Evolutionary conservation across 2,888 invertebrate species (phyloP), one percentile per base, ranked within the genome.

Genomic region (Drosophila parthenogenetica): DNA sequence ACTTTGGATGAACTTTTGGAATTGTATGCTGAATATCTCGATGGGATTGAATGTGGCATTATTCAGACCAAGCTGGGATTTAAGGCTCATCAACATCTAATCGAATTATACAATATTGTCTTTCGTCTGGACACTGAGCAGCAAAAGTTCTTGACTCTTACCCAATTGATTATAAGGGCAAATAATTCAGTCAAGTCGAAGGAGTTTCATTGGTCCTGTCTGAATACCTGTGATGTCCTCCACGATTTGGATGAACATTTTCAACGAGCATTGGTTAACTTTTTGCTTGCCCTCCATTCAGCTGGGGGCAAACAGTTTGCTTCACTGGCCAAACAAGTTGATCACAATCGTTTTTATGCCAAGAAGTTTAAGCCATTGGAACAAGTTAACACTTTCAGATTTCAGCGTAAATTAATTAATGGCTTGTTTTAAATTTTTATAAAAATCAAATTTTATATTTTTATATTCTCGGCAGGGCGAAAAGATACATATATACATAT

Each of bases 1-100:
- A 69, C 62, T 2, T 10, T 87, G 0, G 79, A 87, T 3, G 73
- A 76, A 0, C 5, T 84, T 5, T 39, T 84, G 7, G 13, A n/a
- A 0, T 39, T 40, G 0, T 78, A 84, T 17, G 42, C 13, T n/a
- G n/a, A 2, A 0, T 82, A 84, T 55, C 29, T 82, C 4, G 17
- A 29, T 0, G 13, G 7, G 17, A 65, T 87, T 1, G 50, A 45
- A 7, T 4, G 4, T 0, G 70, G 73, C 0, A 11, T 57, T 3
- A 57, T 73, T 19, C 64, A 48, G 22, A 43, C 17, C 1, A 19
- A 43, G 5, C 3, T 13, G 2, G 45, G 19, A 0, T 1, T 8
- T 0, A 22, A 13, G 16, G 37, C 29, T 0, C 22, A 17, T 5
- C 3, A 22, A 2, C 43, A 29, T n/a, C 14, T 87, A 17, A 16